Conservation (phyloP, 2,888 invertebrate species). For the Volucella bombylans region DNA sequence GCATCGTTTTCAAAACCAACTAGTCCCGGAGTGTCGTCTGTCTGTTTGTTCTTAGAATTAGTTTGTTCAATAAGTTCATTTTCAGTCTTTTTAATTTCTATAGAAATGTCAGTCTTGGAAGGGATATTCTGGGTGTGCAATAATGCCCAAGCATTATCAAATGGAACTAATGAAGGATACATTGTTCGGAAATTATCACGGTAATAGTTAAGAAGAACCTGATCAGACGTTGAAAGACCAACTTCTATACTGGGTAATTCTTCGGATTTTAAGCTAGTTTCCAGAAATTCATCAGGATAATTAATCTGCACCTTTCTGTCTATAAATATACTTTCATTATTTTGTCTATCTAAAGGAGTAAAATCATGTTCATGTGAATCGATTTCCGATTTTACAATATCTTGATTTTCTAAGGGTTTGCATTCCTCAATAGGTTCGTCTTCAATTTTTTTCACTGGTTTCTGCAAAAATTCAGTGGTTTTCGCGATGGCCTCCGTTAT, state of each 20-base stretch:
- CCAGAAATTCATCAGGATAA: background rate
- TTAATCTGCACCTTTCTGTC: slow-evolving; percentile 60
- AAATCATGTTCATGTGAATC: slow-evolving; percentile 72
- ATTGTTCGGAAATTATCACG: slow-evolving; percentile 50
- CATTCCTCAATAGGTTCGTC: background rate
- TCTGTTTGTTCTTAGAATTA: slow-evolving; percentile 10
- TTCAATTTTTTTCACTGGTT: slow-evolving; percentile 48
- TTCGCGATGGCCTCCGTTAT: slow-evolving; percentile 74
- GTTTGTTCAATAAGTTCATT: slow-evolving; percentile 19
- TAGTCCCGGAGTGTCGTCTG: background rate
- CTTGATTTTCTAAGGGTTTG: background rate
- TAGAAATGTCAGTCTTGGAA: slow-evolving; percentile 42
- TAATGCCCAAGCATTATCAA: slow-evolving; percentile 41
- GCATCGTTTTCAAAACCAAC: slow-evolving; percentile 18
- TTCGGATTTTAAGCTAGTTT: background rate
- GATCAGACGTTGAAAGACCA: slow-evolving; percentile 3
- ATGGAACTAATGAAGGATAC: slow-evolving; percentile 20
- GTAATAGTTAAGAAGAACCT: slow-evolving; percentile 33
- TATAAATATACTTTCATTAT: slow-evolving; percentile 69
- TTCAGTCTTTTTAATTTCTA: slow-evolving; percentile 52
- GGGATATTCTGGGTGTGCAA: slow-evolving; percentile 16
- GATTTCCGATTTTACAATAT: background rate
- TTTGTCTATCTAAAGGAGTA: slow-evolving; percentile 47
- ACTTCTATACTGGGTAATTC: background rate
- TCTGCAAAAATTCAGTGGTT: slow-evolving; percentile 71